Base-by-base conservation (phyloP, 2,888 invertebrate species). In the Petrophora chlorosata region DNA sequence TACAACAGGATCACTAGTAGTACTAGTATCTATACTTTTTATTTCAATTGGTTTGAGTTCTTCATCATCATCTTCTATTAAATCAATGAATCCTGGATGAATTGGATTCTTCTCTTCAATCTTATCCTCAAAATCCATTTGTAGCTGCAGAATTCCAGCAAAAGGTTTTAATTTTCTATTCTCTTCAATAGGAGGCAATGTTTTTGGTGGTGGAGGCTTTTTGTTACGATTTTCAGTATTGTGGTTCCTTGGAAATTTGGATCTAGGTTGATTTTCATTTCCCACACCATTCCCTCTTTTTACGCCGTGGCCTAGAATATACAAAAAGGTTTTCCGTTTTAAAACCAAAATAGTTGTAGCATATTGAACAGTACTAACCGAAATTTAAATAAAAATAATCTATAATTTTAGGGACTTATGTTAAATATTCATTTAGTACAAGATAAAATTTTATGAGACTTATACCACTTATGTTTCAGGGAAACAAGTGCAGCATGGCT, bases 91-190 rank as follows among this genome's bases (percentile, higher is more conserved):
- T 60, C 46, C 61, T 46, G 22, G 56, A n/a, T n/a, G n/a, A 33
- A 23, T 9, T 23, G 4, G 9, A 13, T 19, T 39, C 17, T 15
- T 44, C 16, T 63, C 59, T 14, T 59, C 42, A 28, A 61, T 66
- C 44, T 72, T 68, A 33, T 61, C 49, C 47, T 65, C 64, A 56
- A 58, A 60, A 48, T 80, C 74, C 53, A 74, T 67, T 19, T 69
- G 43, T 33, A 88, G 67, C 55, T 76, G 62, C 53, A 84, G 74
- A 52, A 90, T 91, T 32, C 92, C 92, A 63, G 76, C 50, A 71
- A 92, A 92, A 32, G 89, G 82, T 61, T 70, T 73, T 9, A 92
- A 68, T 59, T 80, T 86, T 50, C 67, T 73, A n/a, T 61, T 67
- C 34, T 74, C 73, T 54, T 69, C 64, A 25, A 56, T 26, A 33